Evolutionary conservation across 1,140 invertebrate genomes (phyloP), one percentile per base, ranked within the genome.

Genomic region (Leptinotarsa lineolata): DNA sequence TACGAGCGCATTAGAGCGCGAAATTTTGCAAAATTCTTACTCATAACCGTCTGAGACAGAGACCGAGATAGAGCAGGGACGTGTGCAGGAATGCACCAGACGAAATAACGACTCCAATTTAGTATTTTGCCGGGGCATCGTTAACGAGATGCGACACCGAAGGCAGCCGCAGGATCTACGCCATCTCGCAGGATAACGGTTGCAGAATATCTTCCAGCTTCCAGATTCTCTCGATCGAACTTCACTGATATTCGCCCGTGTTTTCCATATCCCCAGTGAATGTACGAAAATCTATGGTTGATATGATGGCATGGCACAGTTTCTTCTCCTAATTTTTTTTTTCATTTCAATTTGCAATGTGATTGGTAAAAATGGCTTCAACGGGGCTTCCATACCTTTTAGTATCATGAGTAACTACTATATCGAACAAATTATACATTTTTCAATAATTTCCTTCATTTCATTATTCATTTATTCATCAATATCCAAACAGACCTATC

Each of bases 41-140:
- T 16, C 54, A 60, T 18, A 73, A 60, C 65, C 24, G 24, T 45
- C 72, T 44, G 45, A 72, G 54, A 74, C 18, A 39, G 24, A 65
- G 63, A 65, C 63, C 22, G 63, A 16, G 2, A 39, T 16, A 65
- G 22, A 18, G 63, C 6, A 6, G 30, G 15, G 21, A 66, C 60
- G 54, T 67, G 66, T 22, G 64, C 67, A 67, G 72, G 45, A 69
- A 72, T 69, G 71, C 48, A 68, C 44, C 66, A 63, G 65, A 65
- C 74, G 54, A 68, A 69, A 74, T 76, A 76, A 74, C 75, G 75
- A 74, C 71, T 74, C 75, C 68, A 76, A 76, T 76, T 76, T 76
- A 74, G 68, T 61, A 65, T 67, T 70, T 73, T 73, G 74, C 45
- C 61, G 67, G 48, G 60, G 70, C 74, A 76, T 74, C 72, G 72